Conservation (phyloP, 2,888 invertebrate species). For the Sericinus montela region DNA sequence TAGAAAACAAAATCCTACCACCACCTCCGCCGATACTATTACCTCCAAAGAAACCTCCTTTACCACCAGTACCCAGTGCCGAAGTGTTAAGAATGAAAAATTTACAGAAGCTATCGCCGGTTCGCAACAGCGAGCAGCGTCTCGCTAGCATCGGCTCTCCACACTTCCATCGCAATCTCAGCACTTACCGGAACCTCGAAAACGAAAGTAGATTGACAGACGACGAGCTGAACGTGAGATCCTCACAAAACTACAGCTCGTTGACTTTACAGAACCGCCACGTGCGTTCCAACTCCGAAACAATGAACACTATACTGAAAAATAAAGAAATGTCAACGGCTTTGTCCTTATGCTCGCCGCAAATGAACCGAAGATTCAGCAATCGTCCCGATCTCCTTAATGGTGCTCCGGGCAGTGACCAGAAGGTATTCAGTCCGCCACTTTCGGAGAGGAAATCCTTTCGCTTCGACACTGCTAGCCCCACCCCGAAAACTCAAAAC, state of each 20-base stretch:
- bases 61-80: conserved; percentile 84
- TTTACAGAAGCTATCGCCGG: conserved; percentile 56
- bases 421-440: conserved; percentile 59
- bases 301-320: conserved; percentile 68
- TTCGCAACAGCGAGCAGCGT: conserved; percentile 67
- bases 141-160: conserved; percentile 83
- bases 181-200: conserved; percentile 79
- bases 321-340: conserved; percentile 66
- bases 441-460: conserved; percentile 54
- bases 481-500: conserved; percentile 59
- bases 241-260: conserved; percentile 58
- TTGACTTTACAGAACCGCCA: conserved; percentile 67
- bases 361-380: conserved; percentile 73
- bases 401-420: conserved; percentile 59
- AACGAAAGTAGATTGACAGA: conserved; percentile 60
- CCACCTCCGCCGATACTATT: conserved; percentile 77
- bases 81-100: conserved; percentile 80
- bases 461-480: conserved; percentile 49
- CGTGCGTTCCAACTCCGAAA: conserved; percentile 69
- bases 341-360: conserved; percentile 75
- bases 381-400: conserved; percentile 65
- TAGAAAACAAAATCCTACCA: conserved; percentile 55
- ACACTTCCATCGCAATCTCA: conserved; percentile 80
- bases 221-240: conserved; percentile 49
- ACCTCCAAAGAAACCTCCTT: conserved; percentile 85